phyloP scores from a whole-genome alignment of 2,113 vertebrate genomes.

The Platysternon megacephalum region DNA sequence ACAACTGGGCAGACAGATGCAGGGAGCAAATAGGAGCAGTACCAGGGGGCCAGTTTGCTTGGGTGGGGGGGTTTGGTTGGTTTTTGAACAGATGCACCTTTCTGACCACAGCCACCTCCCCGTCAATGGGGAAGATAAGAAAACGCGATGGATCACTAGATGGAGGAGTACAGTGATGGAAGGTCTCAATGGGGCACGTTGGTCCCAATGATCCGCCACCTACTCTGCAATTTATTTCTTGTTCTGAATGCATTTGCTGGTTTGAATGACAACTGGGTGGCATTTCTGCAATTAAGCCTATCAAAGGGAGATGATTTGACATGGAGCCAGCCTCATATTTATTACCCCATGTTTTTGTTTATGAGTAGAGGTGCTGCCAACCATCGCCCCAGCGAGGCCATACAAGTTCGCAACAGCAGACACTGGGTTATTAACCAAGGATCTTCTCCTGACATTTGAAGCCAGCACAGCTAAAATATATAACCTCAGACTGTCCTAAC shows the following conservation, averaged over 20 bases:
- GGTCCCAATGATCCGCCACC: slow-evolving; percentile 22
- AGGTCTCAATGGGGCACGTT: not conserved
- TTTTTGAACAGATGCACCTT: slow-evolving; percentile 31
- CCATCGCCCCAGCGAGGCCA: slow-evolving; percentile 1
- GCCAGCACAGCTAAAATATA: slow-evolving; percentile 38
- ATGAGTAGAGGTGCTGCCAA: slow-evolving; percentile 15
- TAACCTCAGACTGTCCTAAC: slow-evolving; percentile 46
- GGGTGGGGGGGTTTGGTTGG: not conserved
- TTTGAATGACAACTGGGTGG: slow-evolving; percentile 60
- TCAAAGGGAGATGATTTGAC: slow-evolving; percentile 45
- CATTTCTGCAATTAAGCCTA: slow-evolving; percentile 66
- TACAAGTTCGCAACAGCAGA: not conserved
- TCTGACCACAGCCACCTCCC: slow-evolving; percentile 14
- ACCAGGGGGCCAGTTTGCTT: not conserved
- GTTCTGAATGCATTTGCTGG: slow-evolving; percentile 49
- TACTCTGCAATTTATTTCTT: slow-evolving; percentile 39
- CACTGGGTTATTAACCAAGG: slow-evolving; percentile 1
- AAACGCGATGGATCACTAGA: not conserved
- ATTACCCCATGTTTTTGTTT: slow-evolving; percentile 32
- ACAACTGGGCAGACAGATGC: slow-evolving; percentile 37
- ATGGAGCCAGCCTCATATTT: not conserved
- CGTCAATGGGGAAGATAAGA: slow-evolving; percentile 29
- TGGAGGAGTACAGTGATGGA: slow-evolving; percentile 11
- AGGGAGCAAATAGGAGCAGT: slow-evolving; percentile 59
- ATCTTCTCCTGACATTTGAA: slow-evolving; percentile 31